phyloP scores from a whole-genome alignment of 2,888 invertebrate species.

The Ophion obscuratus region DNA sequence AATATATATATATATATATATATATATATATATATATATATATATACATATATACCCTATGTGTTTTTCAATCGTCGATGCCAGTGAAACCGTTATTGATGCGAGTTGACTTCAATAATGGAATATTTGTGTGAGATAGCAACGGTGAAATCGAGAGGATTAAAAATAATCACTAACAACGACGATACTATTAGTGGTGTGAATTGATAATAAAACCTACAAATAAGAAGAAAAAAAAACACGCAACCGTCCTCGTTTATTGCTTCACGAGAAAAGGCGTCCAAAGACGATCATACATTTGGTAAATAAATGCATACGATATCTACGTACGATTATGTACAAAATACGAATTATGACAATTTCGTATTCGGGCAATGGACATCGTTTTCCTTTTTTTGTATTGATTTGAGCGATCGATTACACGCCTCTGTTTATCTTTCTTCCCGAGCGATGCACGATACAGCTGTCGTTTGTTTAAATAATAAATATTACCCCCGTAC shows the following conservation, averaged over 20 bases:
- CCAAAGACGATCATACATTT: not conserved
- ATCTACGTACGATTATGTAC: not conserved
- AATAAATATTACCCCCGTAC: not conserved
- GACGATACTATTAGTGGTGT: not conserved
- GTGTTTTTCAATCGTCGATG: constrained; percentile 13
- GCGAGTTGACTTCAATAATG: constrained; percentile 23
- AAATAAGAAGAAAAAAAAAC: not conserved
- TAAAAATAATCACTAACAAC: constrained; percentile 23
- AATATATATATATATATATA: not conserved
- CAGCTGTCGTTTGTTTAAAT: not conserved
- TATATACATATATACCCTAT: not conserved
- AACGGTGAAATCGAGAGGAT: constrained; percentile 18
- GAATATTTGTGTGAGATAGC: constrained; percentile 41
- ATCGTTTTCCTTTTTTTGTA: not conserved
- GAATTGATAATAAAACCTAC: not conserved
- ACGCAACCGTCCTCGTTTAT: not conserved
- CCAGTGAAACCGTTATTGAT: not conserved
- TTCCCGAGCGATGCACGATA: not conserved
- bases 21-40: not conserved
- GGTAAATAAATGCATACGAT: not conserved
- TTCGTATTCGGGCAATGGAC: not conserved
- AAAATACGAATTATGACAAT: not conserved
- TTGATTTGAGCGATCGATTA: constrained; percentile 12
- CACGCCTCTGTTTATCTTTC: not conserved
- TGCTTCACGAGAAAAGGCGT: not conserved